These are phyloP conservation scores for Lepidocyrtoides sp. DNA, from an alignment of 2,888 invertebrate genomes.

Conservation along the genomic window DNA sequence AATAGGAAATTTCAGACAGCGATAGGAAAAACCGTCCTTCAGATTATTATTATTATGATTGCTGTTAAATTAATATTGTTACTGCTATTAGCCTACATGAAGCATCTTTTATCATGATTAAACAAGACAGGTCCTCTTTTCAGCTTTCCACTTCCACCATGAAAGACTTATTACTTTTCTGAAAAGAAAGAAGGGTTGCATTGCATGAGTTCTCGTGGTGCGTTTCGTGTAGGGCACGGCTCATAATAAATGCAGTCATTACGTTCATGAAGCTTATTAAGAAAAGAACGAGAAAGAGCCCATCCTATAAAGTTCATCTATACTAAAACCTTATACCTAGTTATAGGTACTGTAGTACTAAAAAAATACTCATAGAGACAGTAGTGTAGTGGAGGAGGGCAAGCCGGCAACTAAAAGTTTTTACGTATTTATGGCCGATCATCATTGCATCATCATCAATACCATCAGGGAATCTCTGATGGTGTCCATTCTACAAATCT, in stretches of 20 bases:
- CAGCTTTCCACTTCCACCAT: conserved; percentile 13
- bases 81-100: conserved; percentile 53
- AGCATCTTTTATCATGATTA: conserved; percentile 74
- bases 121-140: conserved; percentile 66
- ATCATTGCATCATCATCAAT: conserved; percentile 70
- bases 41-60: conserved; percentile 26
- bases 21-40: not conserved
- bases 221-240: conserved; percentile 63
- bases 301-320: too few relatives aligned
- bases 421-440: conserved; percentile 71
- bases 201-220: conserved; percentile 38
- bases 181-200: conserved; percentile 56
- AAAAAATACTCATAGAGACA: not conserved
- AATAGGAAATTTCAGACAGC: conserved; percentile 42
- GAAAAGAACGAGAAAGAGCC: conserved; percentile 43
- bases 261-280: conserved; percentile 68
- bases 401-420: conserved; percentile 55
- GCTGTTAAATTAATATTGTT: conserved; percentile 66
- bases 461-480: conserved; percentile 63
- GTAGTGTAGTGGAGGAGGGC: not conserved
- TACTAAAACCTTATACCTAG: too few relatives aligned
- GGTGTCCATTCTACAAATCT: conserved; percentile 74
- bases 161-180: conserved; percentile 51
- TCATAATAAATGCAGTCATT: conserved; percentile 71
- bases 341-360: not conserved